phyloP scores from a whole-genome alignment of 2,888 invertebrate species.

The Ornithoptera alexandrae region DNA sequence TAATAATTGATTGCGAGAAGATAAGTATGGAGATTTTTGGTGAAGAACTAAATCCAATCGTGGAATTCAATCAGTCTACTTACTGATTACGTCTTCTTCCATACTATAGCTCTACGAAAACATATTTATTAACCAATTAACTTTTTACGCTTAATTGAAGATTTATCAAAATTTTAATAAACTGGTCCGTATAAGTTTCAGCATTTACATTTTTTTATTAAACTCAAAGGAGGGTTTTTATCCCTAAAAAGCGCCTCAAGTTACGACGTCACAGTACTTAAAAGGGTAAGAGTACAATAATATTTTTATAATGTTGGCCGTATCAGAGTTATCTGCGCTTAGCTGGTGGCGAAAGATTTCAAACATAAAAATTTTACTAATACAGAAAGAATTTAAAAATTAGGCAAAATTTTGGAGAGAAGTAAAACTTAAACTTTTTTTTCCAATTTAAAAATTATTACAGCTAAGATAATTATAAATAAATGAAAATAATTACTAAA shows the following conservation, averaged over 20 bases:
- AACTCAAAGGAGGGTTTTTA: conserved; percentile 42
- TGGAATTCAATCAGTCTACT: too few species aligned
- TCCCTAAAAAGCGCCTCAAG: conserved; percentile 6
- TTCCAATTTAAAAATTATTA: too few species aligned
- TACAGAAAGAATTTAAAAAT: too few species aligned
- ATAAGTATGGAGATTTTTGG: too few species aligned
- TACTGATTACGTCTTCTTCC: too few species aligned
- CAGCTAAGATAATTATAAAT: too few species aligned
- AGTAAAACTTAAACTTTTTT: too few species aligned
- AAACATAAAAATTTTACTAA: too few species aligned
- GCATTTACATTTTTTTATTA: conserved; percentile 75
- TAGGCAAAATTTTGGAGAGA: too few species aligned
- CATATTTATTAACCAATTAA: not conserved
- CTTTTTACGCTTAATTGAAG: not conserved
- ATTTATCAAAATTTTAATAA: conserved; percentile 2
- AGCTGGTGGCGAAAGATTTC: not conserved
- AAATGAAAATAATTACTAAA: too few species aligned
- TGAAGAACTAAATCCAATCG: too few species aligned
- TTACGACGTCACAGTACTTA: conserved; percentile 19
- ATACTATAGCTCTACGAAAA: not conserved
- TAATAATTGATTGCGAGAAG: too few species aligned
- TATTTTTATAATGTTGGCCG: not conserved
- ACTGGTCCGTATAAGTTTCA: conserved; percentile 15
- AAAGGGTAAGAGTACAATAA: conserved; percentile 7
- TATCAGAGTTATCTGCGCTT: not conserved